Evolutionary conservation across 1,140 invertebrate genomes (phyloP), one percentile per base, ranked within the genome.

Genomic region (Charaxes varanes): DNA sequence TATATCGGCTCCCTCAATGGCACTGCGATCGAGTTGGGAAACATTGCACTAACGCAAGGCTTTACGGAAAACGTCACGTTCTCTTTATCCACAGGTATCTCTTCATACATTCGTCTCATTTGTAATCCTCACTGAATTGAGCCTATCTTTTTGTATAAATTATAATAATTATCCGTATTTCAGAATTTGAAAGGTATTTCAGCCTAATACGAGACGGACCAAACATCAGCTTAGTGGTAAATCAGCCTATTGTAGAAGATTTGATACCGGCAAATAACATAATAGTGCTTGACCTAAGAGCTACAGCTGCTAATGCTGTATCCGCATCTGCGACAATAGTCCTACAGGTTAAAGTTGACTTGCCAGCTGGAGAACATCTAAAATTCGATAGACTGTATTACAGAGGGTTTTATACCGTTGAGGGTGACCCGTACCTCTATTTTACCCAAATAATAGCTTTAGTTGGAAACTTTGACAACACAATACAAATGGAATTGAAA

Each of bases 241-340:
- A 23, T 19, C 10, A 15, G 11, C 42, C 14, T 1, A 38, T 62
- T 6, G 42, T 55, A 2, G 55, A 45, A 28, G 33, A 56, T n/a
- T 18, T 15, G 2, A 21, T 66, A 41, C 46, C 53, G 7, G 3
- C 38, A 4, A 57, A 49, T 24, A 23, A 53, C 13, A 32, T 62
- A 26, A 47, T 66, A 17, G 12, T 55, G 12, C 37, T 66, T 4
- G 53, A 58, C 19, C 12, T 66, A 26, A 45, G 42, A 49, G 60
- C 54, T 6, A 50, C 52, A 7, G 40, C 45, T 0, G 24, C 40
- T 16, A 13, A 53, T 11, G 18, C 52, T 0, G 10, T 53, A n/a
- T 14, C 60, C 2, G 52, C 51, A 11, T 37, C 40, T 14, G 30
- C 62, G 2, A 48, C 48, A 2, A 40, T 62, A 22, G 41, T 62